Conservation (phyloP, 2,888 invertebrate species). For the Heteropelma amictum region DNA sequence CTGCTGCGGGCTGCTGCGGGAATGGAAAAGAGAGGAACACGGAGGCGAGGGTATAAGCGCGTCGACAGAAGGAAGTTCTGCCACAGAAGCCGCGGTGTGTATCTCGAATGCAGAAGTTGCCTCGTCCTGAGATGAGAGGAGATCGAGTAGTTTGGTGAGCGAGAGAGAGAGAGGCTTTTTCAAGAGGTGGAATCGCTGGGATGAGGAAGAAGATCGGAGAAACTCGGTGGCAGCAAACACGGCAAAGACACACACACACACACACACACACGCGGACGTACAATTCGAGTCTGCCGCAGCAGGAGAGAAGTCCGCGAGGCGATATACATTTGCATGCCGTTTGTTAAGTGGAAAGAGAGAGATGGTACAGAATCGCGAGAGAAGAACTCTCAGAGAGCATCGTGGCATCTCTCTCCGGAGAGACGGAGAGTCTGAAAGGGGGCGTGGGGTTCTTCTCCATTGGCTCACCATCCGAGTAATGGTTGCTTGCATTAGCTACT, state of each 20-base stretch:
- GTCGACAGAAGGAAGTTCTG: slow-evolving; percentile 54
- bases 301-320: slow-evolving; percentile 58
- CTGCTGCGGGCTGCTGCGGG: neutral
- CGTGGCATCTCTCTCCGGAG: slow-evolving; percentile 28
- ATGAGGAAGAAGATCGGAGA: slow-evolving; percentile 32
- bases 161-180: slow-evolving; percentile 21
- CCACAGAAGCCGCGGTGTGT: slow-evolving; percentile 52
- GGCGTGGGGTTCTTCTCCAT: slow-evolving; percentile 78
- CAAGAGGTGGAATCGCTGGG: slow-evolving; percentile 17
- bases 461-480: slow-evolving; percentile 77
- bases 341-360: slow-evolving; percentile 62
- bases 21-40: slow-evolving; percentile 19
- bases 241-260: slow-evolving; percentile 41
- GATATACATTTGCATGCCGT: slow-evolving; percentile 75
- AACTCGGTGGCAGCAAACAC: slow-evolving; percentile 38
- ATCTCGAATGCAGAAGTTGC: slow-evolving; percentile 55
- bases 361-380: slow-evolving; percentile 23
- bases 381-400: slow-evolving; percentile 31
- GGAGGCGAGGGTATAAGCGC: slow-evolving; percentile 36
- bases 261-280: too few species aligned
- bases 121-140: slow-evolving; percentile 50
- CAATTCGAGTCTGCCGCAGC: slow-evolving; percentile 49
- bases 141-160: slow-evolving; percentile 46
- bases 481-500: slow-evolving; percentile 76
- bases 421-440: slow-evolving; percentile 71